phyloP scores from a whole-genome alignment of 2,888 invertebrate genomes.

The Strigamia maritima region DNA sequence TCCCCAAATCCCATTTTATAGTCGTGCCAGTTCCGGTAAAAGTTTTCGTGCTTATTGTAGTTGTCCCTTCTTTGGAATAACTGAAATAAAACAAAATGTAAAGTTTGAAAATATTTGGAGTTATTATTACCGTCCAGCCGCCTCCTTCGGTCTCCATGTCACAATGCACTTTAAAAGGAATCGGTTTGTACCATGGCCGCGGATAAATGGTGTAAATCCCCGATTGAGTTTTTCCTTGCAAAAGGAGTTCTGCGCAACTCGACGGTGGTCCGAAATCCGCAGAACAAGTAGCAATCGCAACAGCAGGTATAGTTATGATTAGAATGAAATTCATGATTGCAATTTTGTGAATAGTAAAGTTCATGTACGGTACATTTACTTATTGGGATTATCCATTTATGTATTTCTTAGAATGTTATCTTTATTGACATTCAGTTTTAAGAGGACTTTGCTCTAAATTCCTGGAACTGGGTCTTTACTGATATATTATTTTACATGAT shows the following conservation, averaged over 20 bases:
- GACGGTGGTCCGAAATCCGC: not conserved
- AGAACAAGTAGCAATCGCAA: no score
- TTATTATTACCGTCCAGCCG: slow-evolving; percentile 76
- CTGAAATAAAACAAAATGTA: not conserved
- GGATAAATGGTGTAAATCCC: not conserved
- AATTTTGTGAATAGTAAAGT: no score
- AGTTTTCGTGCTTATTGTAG: not conserved
- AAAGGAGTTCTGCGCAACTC: not conserved
- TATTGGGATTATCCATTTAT: no score
- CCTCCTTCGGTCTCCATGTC: no score
- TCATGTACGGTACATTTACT: no score
- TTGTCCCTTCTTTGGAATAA: not conserved
- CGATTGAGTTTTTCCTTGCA: not conserved
- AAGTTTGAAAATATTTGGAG: no score
- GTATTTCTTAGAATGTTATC: no score
- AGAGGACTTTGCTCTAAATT: no score
- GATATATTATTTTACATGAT: no score
- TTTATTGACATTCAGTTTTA: no score
- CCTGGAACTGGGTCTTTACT: no score
- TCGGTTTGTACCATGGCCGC: not conserved
- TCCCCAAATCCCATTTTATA: not conserved
- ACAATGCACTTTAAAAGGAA: slow-evolving; percentile 61
- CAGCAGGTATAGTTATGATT: not conserved
- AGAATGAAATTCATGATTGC: not conserved
- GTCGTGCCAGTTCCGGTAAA: not conserved